These are phyloP conservation scores for Pilophorus perplexus DNA, from an alignment of 2,888 invertebrate genomes.

Conservation along the genomic window DNA sequence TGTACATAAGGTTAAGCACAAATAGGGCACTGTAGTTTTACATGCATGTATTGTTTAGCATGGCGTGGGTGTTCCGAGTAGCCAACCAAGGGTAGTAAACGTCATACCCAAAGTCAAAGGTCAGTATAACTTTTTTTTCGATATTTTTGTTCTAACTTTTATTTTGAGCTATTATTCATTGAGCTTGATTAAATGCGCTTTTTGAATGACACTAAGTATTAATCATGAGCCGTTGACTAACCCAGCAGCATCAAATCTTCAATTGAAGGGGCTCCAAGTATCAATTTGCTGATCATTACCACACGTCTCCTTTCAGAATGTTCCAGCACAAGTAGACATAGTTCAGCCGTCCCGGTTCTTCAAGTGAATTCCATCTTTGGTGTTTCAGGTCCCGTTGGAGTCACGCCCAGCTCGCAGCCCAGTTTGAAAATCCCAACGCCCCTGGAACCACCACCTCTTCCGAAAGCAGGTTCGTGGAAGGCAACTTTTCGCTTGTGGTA, in stretches of 20 bases:
- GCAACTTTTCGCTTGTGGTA: no score
- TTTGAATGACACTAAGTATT: slow-evolving; percentile 24
- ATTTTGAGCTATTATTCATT: no score
- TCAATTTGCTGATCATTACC: no score
- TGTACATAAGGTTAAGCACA: slow-evolving; percentile 37
- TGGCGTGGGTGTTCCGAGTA: slow-evolving; percentile 44
- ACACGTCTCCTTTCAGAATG: no score
- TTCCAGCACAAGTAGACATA: no score
- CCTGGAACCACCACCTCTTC: slow-evolving; percentile 47
- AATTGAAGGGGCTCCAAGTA: no score
- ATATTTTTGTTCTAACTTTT: slow-evolving; percentile 6
- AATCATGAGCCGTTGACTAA: slow-evolving; percentile 15
- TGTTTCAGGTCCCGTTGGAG: slow-evolving; percentile 42
- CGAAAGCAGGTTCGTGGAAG: slow-evolving; percentile 44
- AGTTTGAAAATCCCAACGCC: slow-evolving; percentile 38
- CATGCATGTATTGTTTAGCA: slow-evolving; percentile 46
- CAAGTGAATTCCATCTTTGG: no score
- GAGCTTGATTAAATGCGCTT: slow-evolving; percentile 18
- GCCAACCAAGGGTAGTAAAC: slow-evolving; percentile 46
- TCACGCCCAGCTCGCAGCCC: slow-evolving; percentile 45
- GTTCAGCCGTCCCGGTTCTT: no score
- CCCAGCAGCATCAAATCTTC: slow-evolving; percentile 12
- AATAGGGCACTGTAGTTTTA: slow-evolving; percentile 44
- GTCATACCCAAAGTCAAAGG: slow-evolving; percentile 45
- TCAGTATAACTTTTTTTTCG: slow-evolving; percentile 40